Evolutionary conservation across 2,113 vertebrate genomes (phyloP).

Genomic region (Dipodomys merriami): DNA sequence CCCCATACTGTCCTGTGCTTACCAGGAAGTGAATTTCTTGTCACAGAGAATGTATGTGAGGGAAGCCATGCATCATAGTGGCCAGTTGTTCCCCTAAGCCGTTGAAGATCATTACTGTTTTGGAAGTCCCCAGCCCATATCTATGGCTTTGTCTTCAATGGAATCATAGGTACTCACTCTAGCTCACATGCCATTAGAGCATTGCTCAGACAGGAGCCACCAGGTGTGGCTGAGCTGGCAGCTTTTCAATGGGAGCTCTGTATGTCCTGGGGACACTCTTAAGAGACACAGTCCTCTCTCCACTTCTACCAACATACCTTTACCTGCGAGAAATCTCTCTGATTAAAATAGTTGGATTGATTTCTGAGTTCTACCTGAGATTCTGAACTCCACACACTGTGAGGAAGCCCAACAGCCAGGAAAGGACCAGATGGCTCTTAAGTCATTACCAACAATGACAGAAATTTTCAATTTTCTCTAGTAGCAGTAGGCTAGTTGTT

Average conservation of each 20-base stretch:
- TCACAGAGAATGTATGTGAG: background rate
- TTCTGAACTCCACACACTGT: background rate
- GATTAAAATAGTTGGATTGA: background rate
- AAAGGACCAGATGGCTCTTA: too few species aligned
- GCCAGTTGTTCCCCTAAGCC: background rate
- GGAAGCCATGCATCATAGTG: accelerated
- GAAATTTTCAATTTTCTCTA: background rate
- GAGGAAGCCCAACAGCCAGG: too few species aligned
- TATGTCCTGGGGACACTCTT: background rate
- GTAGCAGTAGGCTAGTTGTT: background rate
- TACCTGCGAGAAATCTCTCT: background rate
- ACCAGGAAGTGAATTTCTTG: background rate
- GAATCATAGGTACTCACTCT: background rate
- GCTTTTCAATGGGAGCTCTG: background rate
- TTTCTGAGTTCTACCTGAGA: constrained; percentile 1
- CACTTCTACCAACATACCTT: background rate
- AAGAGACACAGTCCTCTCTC: background rate
- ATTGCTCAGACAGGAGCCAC: background rate
- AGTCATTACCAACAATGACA: background rate
- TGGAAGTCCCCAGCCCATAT: accelerated
- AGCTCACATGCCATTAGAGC: background rate
- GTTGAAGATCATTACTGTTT: background rate
- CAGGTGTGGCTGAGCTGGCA: background rate
- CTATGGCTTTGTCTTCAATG: background rate
- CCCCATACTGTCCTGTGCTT: background rate